Percentiles rank a stretch among this genome's conserved stretches.
phyloP scores from a whole-genome alignment of 2,888 invertebrate species.

The Zygothrica quintamaculata region DNA sequence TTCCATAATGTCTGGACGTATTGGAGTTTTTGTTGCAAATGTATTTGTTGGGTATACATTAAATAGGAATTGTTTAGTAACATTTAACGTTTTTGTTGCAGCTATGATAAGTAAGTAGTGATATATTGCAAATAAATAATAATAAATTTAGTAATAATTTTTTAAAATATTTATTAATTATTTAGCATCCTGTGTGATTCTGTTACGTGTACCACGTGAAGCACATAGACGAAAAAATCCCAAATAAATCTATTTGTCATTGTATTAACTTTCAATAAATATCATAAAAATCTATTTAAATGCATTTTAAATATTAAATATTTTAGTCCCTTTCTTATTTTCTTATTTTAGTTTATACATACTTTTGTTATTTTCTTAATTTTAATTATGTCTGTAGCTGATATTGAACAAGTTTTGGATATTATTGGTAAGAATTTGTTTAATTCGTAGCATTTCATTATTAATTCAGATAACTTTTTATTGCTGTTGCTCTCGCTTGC shows the following conservation, averaged over 20 bases:
- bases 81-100: constrained; percentile 27
- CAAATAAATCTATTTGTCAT: neutral
- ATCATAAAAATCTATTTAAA: too few relatives aligned
- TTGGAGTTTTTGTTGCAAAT: constrained; percentile 20
- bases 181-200: neutral
- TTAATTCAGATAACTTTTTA: too few relatives aligned
- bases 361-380: neutral
- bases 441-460: too few relatives aligned
- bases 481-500: too few relatives aligned
- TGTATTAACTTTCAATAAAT: constrained; percentile 4
- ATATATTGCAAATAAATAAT: neutral
- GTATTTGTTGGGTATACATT: constrained; percentile 32
- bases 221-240: too few relatives aligned
- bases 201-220: neutral
- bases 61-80: constrained; percentile 19
- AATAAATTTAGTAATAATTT: too few relatives aligned
- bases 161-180: too few relatives aligned
- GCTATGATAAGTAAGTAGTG: constrained; percentile 21
- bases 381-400: neutral
- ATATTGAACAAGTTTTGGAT: too few relatives aligned
- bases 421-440: too few relatives aligned
- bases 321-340: neutral
- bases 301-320: neutral
- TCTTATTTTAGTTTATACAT: constrained; percentile 1
- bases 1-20: constrained; percentile 25